These are phyloP conservation scores for Itoplectis maculator DNA, from an alignment of 2,888 invertebrate species.

Conservation along the genomic window DNA sequence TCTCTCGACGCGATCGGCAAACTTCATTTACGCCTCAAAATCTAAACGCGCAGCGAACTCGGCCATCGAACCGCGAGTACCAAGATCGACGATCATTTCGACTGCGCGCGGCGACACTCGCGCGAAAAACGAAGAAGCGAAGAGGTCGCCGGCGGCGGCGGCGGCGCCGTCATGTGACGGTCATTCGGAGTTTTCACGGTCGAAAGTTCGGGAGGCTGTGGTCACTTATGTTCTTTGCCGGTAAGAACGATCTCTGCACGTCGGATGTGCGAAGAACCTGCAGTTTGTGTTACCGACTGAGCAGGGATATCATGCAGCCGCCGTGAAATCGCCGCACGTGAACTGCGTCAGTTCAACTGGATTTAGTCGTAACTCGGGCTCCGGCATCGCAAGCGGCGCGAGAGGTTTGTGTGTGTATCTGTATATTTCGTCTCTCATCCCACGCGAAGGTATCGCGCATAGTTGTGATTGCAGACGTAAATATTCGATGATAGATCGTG, in stretches of 20 bases:
- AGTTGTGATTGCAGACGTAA: constrained; percentile 16
- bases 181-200: no score
- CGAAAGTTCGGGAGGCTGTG: no score
- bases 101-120: no score
- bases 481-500: background rate
- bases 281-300: no score
- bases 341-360: background rate
- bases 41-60: constrained; percentile 47
- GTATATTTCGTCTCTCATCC: background rate
- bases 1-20: constrained; percentile 50
- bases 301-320: no score
- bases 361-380: background rate
- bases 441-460: background rate
- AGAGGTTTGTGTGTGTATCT: constrained; percentile 9
- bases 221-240: no score
- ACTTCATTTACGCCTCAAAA: constrained; percentile 64
- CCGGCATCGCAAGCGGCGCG: background rate
- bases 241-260: no score
- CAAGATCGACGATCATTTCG: constrained; percentile 3
- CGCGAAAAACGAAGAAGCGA: no score
- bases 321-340: background rate
- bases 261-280: no score
- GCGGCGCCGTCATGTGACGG: no score
- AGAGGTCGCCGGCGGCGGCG: no score
- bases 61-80: constrained; percentile 31